Percentiles rank a stretch among this genome's conserved stretches.
These are phyloP conservation scores for Pterocles burchelli DNA, from an alignment of 2,113 vertebrate genomes.

Conservation along the genomic window DNA sequence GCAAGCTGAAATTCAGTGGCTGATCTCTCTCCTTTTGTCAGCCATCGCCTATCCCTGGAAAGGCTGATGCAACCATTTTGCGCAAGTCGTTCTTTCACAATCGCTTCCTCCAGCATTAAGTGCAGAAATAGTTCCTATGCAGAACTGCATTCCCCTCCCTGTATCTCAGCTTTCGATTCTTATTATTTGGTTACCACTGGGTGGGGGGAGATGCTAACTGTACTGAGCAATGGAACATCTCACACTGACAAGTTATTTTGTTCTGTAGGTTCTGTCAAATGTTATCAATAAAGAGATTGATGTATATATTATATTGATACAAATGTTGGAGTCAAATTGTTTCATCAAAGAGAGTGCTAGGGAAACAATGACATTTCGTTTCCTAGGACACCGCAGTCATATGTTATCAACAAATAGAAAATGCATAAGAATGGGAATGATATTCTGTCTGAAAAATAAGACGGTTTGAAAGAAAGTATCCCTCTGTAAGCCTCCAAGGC, in stretches of 20 bases:
- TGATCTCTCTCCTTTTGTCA: not conserved
- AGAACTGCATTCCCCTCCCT: not conserved
- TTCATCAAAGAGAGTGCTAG: not conserved
- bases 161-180: fast-evolving
- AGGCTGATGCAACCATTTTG: conserved; percentile 5
- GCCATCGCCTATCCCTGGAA: not conserved
- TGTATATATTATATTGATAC: not conserved
- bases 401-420: not conserved
- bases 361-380: not conserved
- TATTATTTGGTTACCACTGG: not conserved
- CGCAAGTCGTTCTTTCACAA: conserved; percentile 19
- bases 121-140: not conserved
- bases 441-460: not conserved
- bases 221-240: not conserved
- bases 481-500: not conserved
- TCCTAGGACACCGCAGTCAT: not conserved
- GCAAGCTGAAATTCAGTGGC: not conserved
- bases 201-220: not conserved
- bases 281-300: not conserved
- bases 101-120: not conserved
- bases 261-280: not conserved
- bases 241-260: not conserved
- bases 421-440: not conserved
- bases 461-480: not conserved
- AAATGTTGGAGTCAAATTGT: not conserved